Base-by-base conservation (phyloP, 2,113 vertebrate species). In the Pseudopodoces humilis region DNA sequence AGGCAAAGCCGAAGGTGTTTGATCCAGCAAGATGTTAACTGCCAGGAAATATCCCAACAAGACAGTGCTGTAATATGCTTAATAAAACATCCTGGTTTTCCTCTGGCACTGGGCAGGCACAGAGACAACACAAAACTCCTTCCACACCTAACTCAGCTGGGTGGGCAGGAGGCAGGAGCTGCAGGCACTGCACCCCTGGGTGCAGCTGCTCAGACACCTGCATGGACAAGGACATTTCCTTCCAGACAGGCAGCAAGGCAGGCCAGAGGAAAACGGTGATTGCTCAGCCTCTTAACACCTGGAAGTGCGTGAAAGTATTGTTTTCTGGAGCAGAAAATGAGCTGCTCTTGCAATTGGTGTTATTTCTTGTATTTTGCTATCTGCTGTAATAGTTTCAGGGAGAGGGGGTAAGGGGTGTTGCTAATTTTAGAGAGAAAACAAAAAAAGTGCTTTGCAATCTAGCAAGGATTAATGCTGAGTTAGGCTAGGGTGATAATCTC, bases 41-140 rank as follows among this genome's bases (percentile, higher is more conserved):
- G 95, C 92, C 67, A 90, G 94, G 41, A 94, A 94, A 76, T 65
- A 90, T 65, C 94, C 94, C 58, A 76, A 82, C 35, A 71, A 94
- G 63, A 76, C 65, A 69, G 64, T 0, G 55, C 86, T 90, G 64
- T 47, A 83, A 81, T 41, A 18, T 0, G 15, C 68, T 93, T 84
- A 74, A 91, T 84, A 82, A 94, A 88, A 92, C 72, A 52, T 55
- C 87, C 60, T 50, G 77, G 52, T 47, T 87, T 86, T 89, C 80
- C 80, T 92, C 91, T 86, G 83, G 75, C 83, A 46, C 79, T 53
- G 65, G 68, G 75, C 77, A 77, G 39, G 68, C 30, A 15, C 1
- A 5, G 59, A 85, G 74, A 75, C 65, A 72, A 4, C 58, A 28
- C 4, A 46, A 41, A 90, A 3, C 25, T 79, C 33, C 47, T 80